Base-by-base conservation (phyloP, 2,888 invertebrate genomes). In the Meteorus colon region DNA sequence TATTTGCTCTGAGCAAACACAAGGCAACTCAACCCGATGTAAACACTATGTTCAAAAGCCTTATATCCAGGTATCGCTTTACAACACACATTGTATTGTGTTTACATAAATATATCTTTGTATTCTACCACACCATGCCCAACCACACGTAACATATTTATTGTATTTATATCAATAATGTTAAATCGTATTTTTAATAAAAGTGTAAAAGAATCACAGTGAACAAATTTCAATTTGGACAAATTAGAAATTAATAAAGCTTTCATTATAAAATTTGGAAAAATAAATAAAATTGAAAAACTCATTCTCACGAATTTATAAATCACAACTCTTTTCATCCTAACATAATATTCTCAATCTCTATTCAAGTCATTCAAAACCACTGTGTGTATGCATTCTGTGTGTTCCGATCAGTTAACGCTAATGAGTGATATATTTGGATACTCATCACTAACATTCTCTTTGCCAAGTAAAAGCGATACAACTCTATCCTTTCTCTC, bases 341-440 rank as follows among this genome's bases (percentile, higher is more conserved):
- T 4, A 8, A 41, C 41, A 41, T 10, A 41, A n/a, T n/a, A n/a
- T n/a, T n/a, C 12, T 41, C 8, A 41, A 4, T 41, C 41, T 41
- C 41, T 12, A 12, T 19, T 5, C 24, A 55, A 55, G 19, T 5
- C 55, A 63, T 29, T 48, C 72, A 72, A 34, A 48, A 72, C 63
- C 31, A 72, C 14, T 19, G 27, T 16, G 41, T 60, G 60, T 70
- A 27, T 55, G 19, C 55, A 55, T 31, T 62, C 77, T 74, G 75
- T 76, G 75, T 78, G 76, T 78, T 83, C 80, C 83, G 81, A 85
- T 85, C 85, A 84, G 84, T 85, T 84, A 84, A 82, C 81, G 80
- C 83, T 84, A 85, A 85, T 84, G 84, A 84, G 85, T 82, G 83
- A 83, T 84, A 83, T 84, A 85, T 84, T 84, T 82, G 82, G 82